Conservation (phyloP, 2,888 invertebrate genomes). For the Chrysolina oricalcia region DNA sequence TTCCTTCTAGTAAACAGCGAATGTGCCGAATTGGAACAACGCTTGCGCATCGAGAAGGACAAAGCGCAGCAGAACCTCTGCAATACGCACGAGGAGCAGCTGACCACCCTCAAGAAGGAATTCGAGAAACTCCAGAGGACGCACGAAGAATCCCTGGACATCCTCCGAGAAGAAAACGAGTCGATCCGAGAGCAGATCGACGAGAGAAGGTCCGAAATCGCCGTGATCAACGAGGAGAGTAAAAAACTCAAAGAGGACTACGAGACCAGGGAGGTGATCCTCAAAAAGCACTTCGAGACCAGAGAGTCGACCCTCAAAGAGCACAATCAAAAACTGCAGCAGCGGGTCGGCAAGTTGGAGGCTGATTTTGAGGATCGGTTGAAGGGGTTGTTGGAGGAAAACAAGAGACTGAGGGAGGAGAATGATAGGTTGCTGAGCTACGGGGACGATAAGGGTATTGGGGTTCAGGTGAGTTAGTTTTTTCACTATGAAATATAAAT, state of each 20-base stretch:
- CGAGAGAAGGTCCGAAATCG: constrained; percentile 62
- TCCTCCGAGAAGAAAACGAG: constrained; percentile 70
- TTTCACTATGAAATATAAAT: not conserved
- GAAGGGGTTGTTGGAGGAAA: constrained; percentile 60
- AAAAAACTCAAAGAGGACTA: constrained; percentile 65
- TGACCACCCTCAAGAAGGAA: constrained; percentile 63
- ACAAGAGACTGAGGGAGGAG: constrained; percentile 64
- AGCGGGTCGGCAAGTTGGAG: constrained; percentile 54
- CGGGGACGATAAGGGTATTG: constrained; percentile 66
- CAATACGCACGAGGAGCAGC: constrained; percentile 65
- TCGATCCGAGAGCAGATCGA: constrained; percentile 69
- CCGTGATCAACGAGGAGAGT: constrained; percentile 59
- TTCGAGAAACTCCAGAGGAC: constrained; percentile 67
- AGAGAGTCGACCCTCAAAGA: constrained; percentile 62
- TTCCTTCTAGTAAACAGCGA: constrained; percentile 68
- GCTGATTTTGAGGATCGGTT: constrained; percentile 52
- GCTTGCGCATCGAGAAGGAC: constrained; percentile 63
- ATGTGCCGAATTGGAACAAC: constrained; percentile 64
- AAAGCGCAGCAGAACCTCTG: constrained; percentile 56
- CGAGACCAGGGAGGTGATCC: constrained; percentile 63
- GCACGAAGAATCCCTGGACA: constrained; percentile 68
- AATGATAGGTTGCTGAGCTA: constrained; percentile 65
- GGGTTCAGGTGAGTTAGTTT: constrained; percentile 65
- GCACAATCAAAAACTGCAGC: constrained; percentile 59
- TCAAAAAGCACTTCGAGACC: constrained; percentile 53